A percentile compares a stretch with the other conserved stretches of the same genome.
phyloP scores from a whole-genome alignment of 2,113 vertebrate genomes.

The Chlamydotis undulata region DNA sequence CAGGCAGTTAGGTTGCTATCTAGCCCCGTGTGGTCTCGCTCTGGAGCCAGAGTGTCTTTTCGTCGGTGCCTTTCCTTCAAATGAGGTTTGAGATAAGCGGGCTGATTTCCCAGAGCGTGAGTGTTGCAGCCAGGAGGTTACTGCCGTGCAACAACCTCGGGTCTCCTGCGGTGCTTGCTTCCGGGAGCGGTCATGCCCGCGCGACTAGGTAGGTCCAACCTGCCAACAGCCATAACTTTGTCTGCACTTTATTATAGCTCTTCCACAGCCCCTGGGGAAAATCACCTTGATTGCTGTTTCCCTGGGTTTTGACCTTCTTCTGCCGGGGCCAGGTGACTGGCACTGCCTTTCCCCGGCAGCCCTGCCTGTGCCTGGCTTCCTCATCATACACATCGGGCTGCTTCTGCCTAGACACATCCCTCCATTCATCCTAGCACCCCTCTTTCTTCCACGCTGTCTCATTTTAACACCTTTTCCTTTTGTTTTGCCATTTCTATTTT shows the following conservation, averaged over 20 bases:
- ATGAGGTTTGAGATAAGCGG: not conserved
- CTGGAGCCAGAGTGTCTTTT: constrained; percentile 20
- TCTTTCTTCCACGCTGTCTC: not conserved
- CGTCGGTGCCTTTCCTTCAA: not conserved
- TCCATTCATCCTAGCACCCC: not conserved
- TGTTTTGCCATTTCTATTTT: not conserved
- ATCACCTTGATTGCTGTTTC: not conserved
- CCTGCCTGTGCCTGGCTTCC: not conserved
- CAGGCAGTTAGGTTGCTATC: not conserved
- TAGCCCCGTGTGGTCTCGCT: fast-evolving
- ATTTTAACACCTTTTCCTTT: not conserved
- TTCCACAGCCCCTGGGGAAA: not conserved
- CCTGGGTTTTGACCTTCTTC: not conserved
- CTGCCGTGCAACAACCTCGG: fast-evolving
- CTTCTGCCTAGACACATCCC: not conserved
- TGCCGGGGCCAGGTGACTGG: not conserved
- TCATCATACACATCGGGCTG: fast-evolving
- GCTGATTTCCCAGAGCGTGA: not conserved
- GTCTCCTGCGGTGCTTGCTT: not conserved
- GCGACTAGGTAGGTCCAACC: not conserved
- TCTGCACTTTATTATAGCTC: not conserved
- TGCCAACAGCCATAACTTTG: not conserved
- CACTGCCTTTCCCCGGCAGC: not conserved
- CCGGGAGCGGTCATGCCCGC: not conserved
- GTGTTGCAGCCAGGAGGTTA: not conserved